These are phyloP conservation scores for Rhea americana DNA, from an alignment of 2,113 vertebrate genomes.

Conservation along the genomic window DNA sequence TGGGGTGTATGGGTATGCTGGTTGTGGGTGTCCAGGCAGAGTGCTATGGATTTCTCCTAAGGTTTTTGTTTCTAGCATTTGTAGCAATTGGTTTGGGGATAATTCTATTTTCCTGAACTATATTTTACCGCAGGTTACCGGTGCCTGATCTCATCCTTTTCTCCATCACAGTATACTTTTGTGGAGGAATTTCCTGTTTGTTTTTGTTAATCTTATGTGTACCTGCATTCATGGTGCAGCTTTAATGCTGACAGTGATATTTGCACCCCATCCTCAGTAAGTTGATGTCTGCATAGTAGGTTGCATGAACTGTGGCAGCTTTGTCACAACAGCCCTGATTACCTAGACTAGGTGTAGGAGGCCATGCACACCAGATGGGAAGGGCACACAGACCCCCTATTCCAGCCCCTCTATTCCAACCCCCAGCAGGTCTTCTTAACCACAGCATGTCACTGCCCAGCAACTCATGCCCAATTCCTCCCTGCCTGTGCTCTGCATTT, in stretches of 20 bases:
- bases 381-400: neutral
- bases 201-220: neutral
- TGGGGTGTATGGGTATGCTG: neutral
- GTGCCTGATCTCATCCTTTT: neutral
- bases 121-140: neutral
- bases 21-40: neutral
- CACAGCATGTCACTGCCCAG: too few relatives aligned
- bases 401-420: neutral
- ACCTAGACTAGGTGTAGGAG: neutral
- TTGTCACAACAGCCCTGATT: neutral
- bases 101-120: neutral
- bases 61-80: neutral
- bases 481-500: neutral
- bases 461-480: neutral
- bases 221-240: neutral
- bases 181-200: neutral
- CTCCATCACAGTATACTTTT: neutral
- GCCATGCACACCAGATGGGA: too few relatives aligned
- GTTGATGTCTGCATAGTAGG: neutral
- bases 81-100: neutral
- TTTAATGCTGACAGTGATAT: neutral
- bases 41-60: neutral
- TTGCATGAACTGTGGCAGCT: neutral
- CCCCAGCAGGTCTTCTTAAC: neutral
- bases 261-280: neutral